Evolutionary conservation across 2,888 invertebrate species (phyloP), one percentile per base, ranked within the genome.

Genomic region (Alloscopus bannaensis): DNA sequence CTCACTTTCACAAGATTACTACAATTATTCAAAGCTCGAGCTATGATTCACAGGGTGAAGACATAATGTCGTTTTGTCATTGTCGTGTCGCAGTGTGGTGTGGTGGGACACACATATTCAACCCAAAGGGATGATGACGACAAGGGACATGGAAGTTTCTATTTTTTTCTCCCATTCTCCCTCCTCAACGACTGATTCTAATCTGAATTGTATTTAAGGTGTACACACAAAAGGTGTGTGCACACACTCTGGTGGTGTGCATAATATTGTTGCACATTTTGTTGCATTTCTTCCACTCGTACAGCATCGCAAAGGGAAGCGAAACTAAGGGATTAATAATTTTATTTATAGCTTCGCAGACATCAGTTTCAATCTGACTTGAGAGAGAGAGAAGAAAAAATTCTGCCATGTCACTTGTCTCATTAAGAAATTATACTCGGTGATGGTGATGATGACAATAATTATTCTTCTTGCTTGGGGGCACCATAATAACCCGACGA

Each of bases 331-430:
- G n/a, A n/a, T n/a, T n/a, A n/a, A n/a, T n/a, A n/a, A n/a, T n/a
- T n/a, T n/a, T n/a, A n/a, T n/a, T n/a, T n/a, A n/a, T n/a, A n/a
- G n/a, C n/a, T n/a, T n/a, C n/a, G n/a, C n/a, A n/a, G n/a, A n/a
- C n/a, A n/a, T n/a, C n/a, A n/a, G n/a, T n/a, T n/a, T n/a, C n/a
- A 65, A 29, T 36, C 40, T 36, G 22, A 62, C 16, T 55, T 40
- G 13, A 13, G 42, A 13, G 18, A 28, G 42, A 18, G 60, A 40
- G 68, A 62, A 62, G 60, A 64, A 55, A 31, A 16, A 31, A n/a
- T 31, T 75, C 62, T 76, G 76, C 76, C 36, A 28, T 68, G 76
- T 76, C 76, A 76, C 76, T 76, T 76, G 76, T 76, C 76, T 76
- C 76, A 76, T 76, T 76, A 76, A 60, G 68, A 76, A 68, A 76